A percentile compares a stretch with the other conserved stretches of the same genome.
Evolutionary conservation across 2,113 vertebrate genomes (phyloP).

Genomic region (Chaenogobius annularis): DNA sequence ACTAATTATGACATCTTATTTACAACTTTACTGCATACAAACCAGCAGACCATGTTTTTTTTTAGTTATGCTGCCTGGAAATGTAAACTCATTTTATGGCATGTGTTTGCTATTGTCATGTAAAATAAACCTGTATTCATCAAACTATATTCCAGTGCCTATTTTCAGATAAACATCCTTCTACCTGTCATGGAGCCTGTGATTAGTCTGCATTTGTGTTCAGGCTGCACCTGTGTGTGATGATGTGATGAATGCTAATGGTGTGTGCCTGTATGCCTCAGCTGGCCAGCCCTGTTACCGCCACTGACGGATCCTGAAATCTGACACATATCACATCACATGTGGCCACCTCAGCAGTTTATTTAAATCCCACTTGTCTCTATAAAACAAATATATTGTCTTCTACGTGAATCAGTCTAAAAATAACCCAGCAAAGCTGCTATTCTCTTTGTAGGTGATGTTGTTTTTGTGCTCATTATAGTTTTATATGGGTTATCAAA

Average conservation of each 20-base stretch:
- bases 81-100: no score
- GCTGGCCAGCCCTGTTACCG: slow-evolving; percentile 43
- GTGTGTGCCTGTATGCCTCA: slow-evolving; percentile 31
- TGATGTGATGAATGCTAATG: slow-evolving; percentile 51
- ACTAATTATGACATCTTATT: no score
- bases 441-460: not conserved
- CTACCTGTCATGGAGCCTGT: slow-evolving; percentile 1
- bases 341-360: slow-evolving; percentile 28
- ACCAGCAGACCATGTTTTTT: no score
- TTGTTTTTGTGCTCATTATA: not conserved
- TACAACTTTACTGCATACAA: no score
- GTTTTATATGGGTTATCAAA: not conserved
- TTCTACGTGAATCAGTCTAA: not conserved
- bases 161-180: not conserved
- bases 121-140: not conserved
- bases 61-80: no score
- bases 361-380: slow-evolving; percentile 18
- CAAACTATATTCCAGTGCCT: not conserved
- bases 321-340: slow-evolving; percentile 47
- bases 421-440: not conserved
- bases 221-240: slow-evolving; percentile 21
- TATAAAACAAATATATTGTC: not conserved
- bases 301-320: slow-evolving; percentile 46
- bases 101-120: not conserved
- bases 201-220: slow-evolving; percentile 19